These are phyloP conservation scores for Ceyx erithaca DNA, from an alignment of 2,797 vertebrate genomes.

Conservation along the genomic window DNA sequence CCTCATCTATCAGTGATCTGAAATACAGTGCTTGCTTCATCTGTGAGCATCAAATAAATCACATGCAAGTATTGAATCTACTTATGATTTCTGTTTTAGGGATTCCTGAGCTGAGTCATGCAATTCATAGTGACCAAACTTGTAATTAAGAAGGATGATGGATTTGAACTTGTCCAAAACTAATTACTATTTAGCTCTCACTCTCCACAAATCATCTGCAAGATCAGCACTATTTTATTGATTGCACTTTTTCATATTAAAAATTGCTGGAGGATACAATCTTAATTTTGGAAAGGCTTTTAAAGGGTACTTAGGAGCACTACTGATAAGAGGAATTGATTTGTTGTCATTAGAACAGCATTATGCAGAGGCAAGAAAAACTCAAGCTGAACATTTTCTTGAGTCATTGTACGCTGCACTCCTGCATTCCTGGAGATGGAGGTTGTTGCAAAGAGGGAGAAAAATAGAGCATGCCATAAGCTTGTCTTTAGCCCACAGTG, in stretches of 20 bases:
- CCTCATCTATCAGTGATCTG: not conserved
- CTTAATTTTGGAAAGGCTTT: constrained; percentile 35
- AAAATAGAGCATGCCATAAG: not conserved
- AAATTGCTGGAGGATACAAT: not conserved
- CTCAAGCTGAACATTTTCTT: not conserved
- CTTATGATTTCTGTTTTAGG: constrained; percentile 22
- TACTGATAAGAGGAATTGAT: not conserved
- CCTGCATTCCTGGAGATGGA: not conserved
- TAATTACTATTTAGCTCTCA: not conserved
- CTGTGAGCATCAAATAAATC: not conserved
- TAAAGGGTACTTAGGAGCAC: constrained; percentile 14
- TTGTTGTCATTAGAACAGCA: not conserved
- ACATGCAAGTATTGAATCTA: not conserved
- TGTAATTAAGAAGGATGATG: constrained; percentile 38
- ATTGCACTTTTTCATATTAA: constrained; percentile 34
- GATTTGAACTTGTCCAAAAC: constrained; percentile 32
- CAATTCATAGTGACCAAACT: not conserved
- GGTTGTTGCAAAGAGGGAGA: not conserved
- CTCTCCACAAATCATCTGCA: not conserved
- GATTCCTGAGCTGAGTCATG: constrained; percentile 25
- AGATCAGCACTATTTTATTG: constrained; percentile 28
- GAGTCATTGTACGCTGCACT: not conserved
- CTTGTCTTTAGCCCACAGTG: not conserved
- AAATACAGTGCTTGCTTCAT: not conserved
- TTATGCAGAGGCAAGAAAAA: not conserved